Evolutionary conservation across 2,113 vertebrate species (phyloP).

Genomic region (Actinemys pallida): DNA sequence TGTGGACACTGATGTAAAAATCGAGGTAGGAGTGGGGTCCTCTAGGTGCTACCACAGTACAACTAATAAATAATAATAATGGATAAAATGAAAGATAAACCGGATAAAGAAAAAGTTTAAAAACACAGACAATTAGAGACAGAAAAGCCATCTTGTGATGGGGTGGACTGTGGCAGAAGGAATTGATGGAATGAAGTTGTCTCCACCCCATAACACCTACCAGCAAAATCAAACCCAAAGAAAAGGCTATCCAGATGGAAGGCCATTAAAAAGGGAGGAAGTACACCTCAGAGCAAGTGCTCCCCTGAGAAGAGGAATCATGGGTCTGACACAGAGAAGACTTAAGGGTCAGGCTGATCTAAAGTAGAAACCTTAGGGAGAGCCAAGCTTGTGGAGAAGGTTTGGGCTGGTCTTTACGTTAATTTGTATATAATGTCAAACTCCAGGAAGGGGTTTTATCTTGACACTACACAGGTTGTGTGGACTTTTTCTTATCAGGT

Average conservation of each 20-base stretch:
- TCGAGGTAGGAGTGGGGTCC: not conserved
- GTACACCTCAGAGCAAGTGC: not conserved
- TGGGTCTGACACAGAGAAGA: not conserved
- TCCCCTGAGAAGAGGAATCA: not conserved
- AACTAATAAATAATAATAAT: not conserved
- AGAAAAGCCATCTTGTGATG: not conserved
- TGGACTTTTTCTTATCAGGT: not conserved
- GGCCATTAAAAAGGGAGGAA: not conserved
- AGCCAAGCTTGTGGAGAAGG: not conserved
- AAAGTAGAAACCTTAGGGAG: not conserved
- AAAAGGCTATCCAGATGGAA: not conserved
- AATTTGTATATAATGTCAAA: not conserved
- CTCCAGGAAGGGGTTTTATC: rapidly evolving
- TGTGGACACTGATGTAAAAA: not conserved
- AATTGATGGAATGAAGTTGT: not conserved
- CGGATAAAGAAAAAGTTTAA: not conserved
- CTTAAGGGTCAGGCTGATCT: not conserved
- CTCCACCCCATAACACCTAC: not conserved
- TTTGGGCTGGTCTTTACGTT: not conserved
- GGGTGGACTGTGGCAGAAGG: not conserved
- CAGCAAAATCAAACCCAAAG: not conserved
- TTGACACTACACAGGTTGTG: rapidly evolving
- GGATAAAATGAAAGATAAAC: not conserved
- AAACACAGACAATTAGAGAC: not conserved
- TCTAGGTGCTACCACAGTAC: not conserved